phyloP scores from a whole-genome alignment of 2,888 invertebrate genomes.

The Rosalia funebris region DNA sequence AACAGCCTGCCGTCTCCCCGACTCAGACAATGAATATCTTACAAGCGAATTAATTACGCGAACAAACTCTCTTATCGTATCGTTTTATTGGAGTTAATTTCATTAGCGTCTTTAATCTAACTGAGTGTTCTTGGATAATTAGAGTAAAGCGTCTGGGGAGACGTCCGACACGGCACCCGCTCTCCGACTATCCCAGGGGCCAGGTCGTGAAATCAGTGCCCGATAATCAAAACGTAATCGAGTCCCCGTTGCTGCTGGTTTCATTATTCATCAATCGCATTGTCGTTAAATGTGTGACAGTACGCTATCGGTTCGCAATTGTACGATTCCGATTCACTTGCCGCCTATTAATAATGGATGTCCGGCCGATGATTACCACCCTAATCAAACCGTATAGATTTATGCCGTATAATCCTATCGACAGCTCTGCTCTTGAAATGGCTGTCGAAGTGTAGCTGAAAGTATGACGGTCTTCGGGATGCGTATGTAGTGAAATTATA shows the following conservation, averaged over 20 bases:
- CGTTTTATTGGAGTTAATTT: conserved; percentile 28
- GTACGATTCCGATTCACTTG: conserved; percentile 14
- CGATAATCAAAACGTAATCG: conserved; percentile 26
- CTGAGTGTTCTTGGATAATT: conserved; percentile 28
- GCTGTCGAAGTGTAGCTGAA: too few relatives aligned
- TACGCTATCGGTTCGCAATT: conserved; percentile 15
- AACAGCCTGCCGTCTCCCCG: too few relatives aligned
- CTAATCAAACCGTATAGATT: conserved; percentile 2
- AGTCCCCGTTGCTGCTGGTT: conserved; percentile 1
- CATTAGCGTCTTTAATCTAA: conserved; percentile 31
- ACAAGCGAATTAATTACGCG: too few relatives aligned
- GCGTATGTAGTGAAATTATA: too few relatives aligned
- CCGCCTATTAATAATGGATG: conserved; percentile 12
- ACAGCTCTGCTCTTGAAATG: too few relatives aligned
- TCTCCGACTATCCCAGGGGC: conserved; percentile 4
- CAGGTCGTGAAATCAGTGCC: conserved; percentile 14
- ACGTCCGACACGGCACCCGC: neutral
- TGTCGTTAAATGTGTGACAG: conserved; percentile 23
- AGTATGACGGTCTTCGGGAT: too few relatives aligned
- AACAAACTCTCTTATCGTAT: too few relatives aligned
- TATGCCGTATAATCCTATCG: too few relatives aligned
- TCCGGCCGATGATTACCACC: conserved; percentile 4
- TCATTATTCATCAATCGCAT: conserved; percentile 27
- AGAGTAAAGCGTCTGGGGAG: conserved; percentile 12
- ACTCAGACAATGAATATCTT: too few relatives aligned